phyloP scores from a whole-genome alignment of 2,797 vertebrate species.

The Liparis tanakae region DNA sequence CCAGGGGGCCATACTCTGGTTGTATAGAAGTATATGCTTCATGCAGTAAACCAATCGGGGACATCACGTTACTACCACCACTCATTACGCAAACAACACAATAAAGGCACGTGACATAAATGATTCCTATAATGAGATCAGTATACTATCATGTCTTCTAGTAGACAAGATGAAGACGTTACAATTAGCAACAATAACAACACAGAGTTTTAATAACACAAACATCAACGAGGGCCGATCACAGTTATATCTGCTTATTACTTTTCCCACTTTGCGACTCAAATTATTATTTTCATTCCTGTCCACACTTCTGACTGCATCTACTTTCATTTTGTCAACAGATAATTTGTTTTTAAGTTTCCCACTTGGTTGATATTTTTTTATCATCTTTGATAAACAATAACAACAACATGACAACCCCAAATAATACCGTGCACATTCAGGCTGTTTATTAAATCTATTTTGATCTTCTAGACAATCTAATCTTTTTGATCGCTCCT shows the following conservation, averaged over 20 bases:
- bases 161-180: too few species aligned
- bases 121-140: too few species aligned
- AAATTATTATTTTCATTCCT: background rate
- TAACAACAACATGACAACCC: background rate
- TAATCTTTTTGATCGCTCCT: background rate
- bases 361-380: background rate
- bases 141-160: too few species aligned
- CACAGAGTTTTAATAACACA: background rate
- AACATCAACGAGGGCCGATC: background rate
- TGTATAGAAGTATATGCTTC: too few species aligned
- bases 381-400: background rate
- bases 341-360: background rate
- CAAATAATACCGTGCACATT: constrained; percentile 1
- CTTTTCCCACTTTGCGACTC: background rate
- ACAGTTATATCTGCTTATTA: too few species aligned
- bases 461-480: background rate
- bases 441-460: background rate
- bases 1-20: too few species aligned
- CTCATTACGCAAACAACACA: too few species aligned
- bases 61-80: too few species aligned
- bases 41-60: too few species aligned
- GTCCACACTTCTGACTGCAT: background rate
- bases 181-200: too few species aligned
- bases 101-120: too few species aligned
- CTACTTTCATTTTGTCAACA: background rate